Percentiles rank a stretch among this genome's conserved stretches.
These are phyloP conservation scores for Antigone vipio DNA, from an alignment of 2,113 vertebrate species.

Conservation along the genomic window DNA sequence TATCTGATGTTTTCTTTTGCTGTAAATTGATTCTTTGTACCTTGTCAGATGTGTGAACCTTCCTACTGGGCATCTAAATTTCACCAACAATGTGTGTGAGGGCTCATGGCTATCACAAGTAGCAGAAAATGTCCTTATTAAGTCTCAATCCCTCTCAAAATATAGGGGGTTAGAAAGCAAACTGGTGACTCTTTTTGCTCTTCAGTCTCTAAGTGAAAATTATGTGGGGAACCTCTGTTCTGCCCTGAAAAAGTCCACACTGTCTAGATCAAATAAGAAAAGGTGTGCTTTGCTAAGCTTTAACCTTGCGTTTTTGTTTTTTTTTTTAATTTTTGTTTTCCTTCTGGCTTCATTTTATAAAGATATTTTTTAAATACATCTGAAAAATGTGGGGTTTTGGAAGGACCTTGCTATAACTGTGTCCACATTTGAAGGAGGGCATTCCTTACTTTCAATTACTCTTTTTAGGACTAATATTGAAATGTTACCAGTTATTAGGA, in stretches of 20 bases:
- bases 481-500: not conserved
- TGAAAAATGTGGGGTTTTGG: not conserved
- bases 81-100: not conserved
- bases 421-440: not conserved
- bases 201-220: not conserved
- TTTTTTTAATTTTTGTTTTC: not conserved
- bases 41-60: not conserved
- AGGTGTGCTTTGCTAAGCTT: not conserved
- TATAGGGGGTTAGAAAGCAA: not conserved
- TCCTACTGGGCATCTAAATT: constrained; percentile 2
- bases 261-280: not conserved
- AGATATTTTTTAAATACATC: not conserved
- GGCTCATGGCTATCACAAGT: not conserved
- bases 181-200: not conserved
- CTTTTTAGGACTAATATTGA: not conserved
- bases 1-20: constrained; percentile 8
- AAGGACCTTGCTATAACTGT: not conserved
- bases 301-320: not conserved
- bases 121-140: not conserved
- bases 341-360: not conserved
- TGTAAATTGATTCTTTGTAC: constrained; percentile 39
- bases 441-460: not conserved
- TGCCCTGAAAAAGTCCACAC: not conserved
- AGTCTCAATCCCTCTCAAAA: not conserved
- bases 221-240: not conserved